Percentiles rank a stretch among this genome's conserved stretches.
phyloP scores from a whole-genome alignment of 2,888 invertebrate species.

The Melieria omissa region DNA sequence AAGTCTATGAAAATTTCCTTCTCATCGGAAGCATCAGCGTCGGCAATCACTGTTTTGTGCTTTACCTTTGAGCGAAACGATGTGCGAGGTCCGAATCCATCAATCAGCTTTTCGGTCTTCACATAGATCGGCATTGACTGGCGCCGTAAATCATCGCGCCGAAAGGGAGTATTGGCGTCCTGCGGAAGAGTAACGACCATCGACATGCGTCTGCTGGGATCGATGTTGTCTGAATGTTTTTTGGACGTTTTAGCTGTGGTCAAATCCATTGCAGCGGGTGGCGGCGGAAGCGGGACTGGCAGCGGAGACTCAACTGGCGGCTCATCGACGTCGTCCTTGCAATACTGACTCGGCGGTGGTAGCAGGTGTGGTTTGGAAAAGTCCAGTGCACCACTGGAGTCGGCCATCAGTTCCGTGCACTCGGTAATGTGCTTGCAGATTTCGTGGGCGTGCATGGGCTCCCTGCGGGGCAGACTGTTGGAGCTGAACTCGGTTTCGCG shows the following conservation, averaged over 20 bases:
- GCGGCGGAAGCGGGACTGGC: background rate
- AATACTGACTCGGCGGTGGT: constrained; percentile 57
- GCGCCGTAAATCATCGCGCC: constrained; percentile 57
- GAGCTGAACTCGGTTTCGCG: constrained; percentile 63
- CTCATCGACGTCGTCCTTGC: constrained; percentile 51
- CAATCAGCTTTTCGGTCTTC: constrained; percentile 57
- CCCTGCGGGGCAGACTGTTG: constrained; percentile 63
- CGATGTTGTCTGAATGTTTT: constrained; percentile 46
- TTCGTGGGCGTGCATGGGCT: constrained; percentile 60
- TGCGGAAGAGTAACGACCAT: constrained; percentile 50
- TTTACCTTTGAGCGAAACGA: constrained; percentile 51
- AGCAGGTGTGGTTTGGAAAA: constrained; percentile 55
- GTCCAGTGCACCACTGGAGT: constrained; percentile 50
- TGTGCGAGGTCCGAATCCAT: constrained; percentile 55
- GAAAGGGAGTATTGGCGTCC: constrained; percentile 52
- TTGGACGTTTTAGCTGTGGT: constrained; percentile 34
- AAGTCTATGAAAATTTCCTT: constrained; percentile 89
- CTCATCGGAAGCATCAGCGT: constrained; percentile 68
- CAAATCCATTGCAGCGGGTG: too few species aligned
- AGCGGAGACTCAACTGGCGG: constrained; percentile 6
- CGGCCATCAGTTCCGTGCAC: constrained; percentile 61
- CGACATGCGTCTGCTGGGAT: constrained; percentile 54
- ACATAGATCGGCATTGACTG: constrained; percentile 62
- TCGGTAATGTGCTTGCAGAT: constrained; percentile 64
- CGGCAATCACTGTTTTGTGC: constrained; percentile 18